Evolutionary conservation across 2,888 invertebrate genomes (phyloP).

Genomic region (Nomada goodeniana): DNA sequence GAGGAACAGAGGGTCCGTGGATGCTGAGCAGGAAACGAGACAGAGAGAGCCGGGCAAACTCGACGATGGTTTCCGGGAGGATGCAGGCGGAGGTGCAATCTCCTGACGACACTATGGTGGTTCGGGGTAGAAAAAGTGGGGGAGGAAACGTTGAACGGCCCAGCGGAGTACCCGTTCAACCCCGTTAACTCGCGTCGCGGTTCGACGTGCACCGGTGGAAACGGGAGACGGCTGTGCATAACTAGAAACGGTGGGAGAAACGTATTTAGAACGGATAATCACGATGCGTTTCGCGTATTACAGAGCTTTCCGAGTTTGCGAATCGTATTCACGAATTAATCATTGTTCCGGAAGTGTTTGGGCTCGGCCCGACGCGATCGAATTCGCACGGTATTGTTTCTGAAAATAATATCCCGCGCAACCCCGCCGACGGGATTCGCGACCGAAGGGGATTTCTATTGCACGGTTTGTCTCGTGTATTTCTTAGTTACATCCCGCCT

Average conservation of each 20-base stretch:
- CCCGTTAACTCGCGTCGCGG: constrained; percentile 15
- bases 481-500: too few relatives aligned
- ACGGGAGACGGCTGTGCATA: not conserved
- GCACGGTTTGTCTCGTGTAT: not conserved
- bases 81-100: constrained; percentile 61
- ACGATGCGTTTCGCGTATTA: constrained; percentile 71
- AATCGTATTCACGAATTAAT: constrained; percentile 55
- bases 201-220: constrained; percentile 11
- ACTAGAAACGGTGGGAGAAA: constrained; percentile 21
- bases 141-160: constrained; percentile 27
- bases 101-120: constrained; percentile 56
- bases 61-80: constrained; percentile 59
- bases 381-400: constrained; percentile 45
- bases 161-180: constrained; percentile 56
- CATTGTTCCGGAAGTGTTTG: constrained; percentile 37
- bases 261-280: constrained; percentile 73
- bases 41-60: constrained; percentile 11
- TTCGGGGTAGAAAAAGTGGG: constrained; percentile 31
- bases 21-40: constrained; percentile 30
- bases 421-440: not conserved
- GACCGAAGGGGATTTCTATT: too few relatives aligned
- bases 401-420: constrained; percentile 44
- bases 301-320: constrained; percentile 60
- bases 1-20: constrained; percentile 22
- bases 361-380: constrained; percentile 15